Evolutionary conservation across 2,113 vertebrate species (phyloP).

Genomic region (Arenaria interpres): DNA sequence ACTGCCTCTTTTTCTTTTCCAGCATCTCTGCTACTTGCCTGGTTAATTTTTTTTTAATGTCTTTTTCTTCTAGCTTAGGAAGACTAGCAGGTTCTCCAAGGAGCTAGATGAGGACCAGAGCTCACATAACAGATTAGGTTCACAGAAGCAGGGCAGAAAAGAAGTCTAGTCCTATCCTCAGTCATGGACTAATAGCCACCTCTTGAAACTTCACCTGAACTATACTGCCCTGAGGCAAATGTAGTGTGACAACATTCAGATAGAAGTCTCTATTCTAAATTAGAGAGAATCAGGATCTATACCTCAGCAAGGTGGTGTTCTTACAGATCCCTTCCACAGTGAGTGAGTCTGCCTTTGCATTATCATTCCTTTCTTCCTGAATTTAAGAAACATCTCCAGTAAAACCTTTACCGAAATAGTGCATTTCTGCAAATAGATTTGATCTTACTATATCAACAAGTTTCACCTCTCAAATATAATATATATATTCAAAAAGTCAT

Average conservation of each 20-base stretch:
- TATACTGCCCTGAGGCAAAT: not conserved
- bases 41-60: not conserved
- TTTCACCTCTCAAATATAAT: not conserved
- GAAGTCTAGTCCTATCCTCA: not conserved
- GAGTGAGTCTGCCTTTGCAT: not conserved
- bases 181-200: not conserved
- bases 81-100: not conserved
- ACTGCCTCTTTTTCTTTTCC: not conserved
- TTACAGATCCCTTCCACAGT: not conserved
- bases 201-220: not conserved
- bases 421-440: not conserved
- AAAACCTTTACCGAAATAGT: not conserved
- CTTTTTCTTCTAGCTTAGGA: not conserved
- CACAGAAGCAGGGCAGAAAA: not conserved
- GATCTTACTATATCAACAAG: not conserved
- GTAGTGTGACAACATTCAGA: not conserved
- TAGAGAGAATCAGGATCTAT: not conserved
- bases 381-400: not conserved
- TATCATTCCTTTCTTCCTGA: not conserved
- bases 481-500: not conserved
- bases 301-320: not conserved
- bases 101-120: not conserved
- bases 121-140: not conserved
- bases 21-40: not conserved
- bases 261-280: not conserved